Conservation (phyloP, 1,140 invertebrate genomes). For the Calephelis nemesis region DNA sequence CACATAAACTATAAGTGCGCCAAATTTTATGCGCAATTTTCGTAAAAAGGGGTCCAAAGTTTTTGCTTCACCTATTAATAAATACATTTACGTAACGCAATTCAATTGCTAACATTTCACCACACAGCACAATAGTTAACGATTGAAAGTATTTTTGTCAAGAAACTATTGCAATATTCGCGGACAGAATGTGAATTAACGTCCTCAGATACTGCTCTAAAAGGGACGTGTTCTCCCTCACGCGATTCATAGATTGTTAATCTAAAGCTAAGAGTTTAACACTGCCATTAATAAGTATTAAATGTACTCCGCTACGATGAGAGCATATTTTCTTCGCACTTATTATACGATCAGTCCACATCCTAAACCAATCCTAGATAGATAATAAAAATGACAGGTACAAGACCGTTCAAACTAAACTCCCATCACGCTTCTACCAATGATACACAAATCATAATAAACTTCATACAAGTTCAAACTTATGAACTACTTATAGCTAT, state of each 20-base stretch:
- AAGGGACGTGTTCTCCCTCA: slow-evolving; percentile 33
- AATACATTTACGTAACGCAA: no score
- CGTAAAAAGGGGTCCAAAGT: no score
- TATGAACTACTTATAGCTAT: slow-evolving; percentile 49
- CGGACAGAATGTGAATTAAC: slow-evolving; percentile 32
- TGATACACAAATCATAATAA: slow-evolving; percentile 72
- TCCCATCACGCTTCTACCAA: slow-evolving; percentile 57
- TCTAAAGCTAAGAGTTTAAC: slow-evolving; percentile 31
- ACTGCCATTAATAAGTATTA: slow-evolving; percentile 30
- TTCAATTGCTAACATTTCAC: background rate
- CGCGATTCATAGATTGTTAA: slow-evolving; percentile 40
- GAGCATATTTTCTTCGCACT: slow-evolving; percentile 21
- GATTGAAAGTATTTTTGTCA: slow-evolving; percentile 14
- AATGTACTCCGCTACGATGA: slow-evolving; percentile 23
- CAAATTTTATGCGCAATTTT: no score
- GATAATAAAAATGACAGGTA: slow-evolving; percentile 56
- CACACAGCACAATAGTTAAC: background rate
- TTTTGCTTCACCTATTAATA: no score
- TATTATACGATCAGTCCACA: slow-evolving; percentile 30
- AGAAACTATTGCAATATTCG: slow-evolving; percentile 16
- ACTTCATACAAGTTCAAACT: slow-evolving; percentile 59
- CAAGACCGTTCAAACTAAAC: slow-evolving; percentile 47
- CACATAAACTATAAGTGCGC: no score
- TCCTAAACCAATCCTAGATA: slow-evolving; percentile 40
- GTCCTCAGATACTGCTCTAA: slow-evolving; percentile 23